Conservation (phyloP, 1,140 invertebrate genomes). For the Melipona quadrifasciata region DNA sequence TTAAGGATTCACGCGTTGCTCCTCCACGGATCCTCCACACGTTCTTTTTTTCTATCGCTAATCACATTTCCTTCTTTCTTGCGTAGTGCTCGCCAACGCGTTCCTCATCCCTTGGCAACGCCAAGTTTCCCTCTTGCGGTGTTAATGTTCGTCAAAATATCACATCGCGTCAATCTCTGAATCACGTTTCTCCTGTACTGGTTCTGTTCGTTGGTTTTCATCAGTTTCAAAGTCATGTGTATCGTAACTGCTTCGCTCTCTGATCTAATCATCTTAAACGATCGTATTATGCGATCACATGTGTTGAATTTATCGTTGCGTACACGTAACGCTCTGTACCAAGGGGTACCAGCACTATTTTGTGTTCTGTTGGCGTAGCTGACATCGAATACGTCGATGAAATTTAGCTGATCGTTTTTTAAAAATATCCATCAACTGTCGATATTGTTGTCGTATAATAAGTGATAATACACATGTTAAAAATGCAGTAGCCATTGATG, state of each 20-base stretch:
- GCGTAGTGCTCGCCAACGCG: background rate
- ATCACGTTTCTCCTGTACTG: background rate
- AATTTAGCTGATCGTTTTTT: too few species aligned
- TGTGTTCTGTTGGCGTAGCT: too few species aligned
- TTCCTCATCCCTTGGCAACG: background rate
- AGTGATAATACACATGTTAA: too few species aligned
- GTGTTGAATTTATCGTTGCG: background rate
- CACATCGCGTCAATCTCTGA: background rate
- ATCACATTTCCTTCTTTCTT: background rate
- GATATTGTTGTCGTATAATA: too few species aligned
- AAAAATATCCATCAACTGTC: too few species aligned
- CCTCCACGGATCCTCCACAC: background rate
- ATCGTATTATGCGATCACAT: background rate
- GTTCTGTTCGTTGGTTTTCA: background rate
- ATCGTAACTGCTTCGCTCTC: background rate
- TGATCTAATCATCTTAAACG: background rate
- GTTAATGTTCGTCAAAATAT: background rate
- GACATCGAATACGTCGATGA: too few species aligned
- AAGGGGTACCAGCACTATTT: too few species aligned
- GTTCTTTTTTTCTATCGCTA: background rate
- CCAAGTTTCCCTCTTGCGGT: background rate
- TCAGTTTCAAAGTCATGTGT: background rate
- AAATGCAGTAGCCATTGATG: too few species aligned
- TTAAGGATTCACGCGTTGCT: conserved; percentile 1
- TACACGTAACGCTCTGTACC: background rate